Conservation (phyloP, 2,888 invertebrate genomes). For the Dyspetes luteomarginatus region DNA sequence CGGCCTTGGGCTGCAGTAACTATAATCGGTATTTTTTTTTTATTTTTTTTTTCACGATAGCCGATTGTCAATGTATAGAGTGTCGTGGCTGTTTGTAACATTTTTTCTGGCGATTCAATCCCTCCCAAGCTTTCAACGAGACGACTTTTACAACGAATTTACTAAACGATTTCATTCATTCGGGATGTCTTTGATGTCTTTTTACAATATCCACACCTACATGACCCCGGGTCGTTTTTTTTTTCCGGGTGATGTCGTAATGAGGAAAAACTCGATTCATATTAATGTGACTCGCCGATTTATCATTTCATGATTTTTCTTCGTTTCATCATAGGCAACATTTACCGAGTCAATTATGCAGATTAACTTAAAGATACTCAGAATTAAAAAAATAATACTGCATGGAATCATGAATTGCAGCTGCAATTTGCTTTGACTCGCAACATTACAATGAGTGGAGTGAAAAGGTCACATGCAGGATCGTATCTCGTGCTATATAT, state of each 20-base stretch:
- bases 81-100: conserved; percentile 14
- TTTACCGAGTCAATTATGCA: conserved; percentile 6
- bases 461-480: conserved; percentile 64
- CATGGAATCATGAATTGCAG: conserved; percentile 7
- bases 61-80: conserved; percentile 4
- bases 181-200: conserved; percentile 18
- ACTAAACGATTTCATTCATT: conserved; percentile 27
- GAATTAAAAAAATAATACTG: background rate
- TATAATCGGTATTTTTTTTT: no score
- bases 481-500: conserved; percentile 25
- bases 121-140: background rate
- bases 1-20: conserved; percentile 52
- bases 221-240: background rate
- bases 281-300: conserved; percentile 15
- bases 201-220: conserved; percentile 3
- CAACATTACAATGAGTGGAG: conserved; percentile 52
- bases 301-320: conserved; percentile 37
- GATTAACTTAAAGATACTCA: background rate
- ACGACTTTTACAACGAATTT: background rate
- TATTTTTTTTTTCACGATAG: conserved; percentile 24
- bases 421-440: conserved; percentile 19
- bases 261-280: conserved; percentile 15
- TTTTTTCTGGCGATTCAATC: background rate
- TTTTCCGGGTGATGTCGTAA: background rate
- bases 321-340: conserved; percentile 29